Percentiles rank a stretch among this genome's conserved stretches.
These are phyloP conservation scores for Incurvaria masculella DNA, from an alignment of 2,888 invertebrate genomes.

Conservation along the genomic window DNA sequence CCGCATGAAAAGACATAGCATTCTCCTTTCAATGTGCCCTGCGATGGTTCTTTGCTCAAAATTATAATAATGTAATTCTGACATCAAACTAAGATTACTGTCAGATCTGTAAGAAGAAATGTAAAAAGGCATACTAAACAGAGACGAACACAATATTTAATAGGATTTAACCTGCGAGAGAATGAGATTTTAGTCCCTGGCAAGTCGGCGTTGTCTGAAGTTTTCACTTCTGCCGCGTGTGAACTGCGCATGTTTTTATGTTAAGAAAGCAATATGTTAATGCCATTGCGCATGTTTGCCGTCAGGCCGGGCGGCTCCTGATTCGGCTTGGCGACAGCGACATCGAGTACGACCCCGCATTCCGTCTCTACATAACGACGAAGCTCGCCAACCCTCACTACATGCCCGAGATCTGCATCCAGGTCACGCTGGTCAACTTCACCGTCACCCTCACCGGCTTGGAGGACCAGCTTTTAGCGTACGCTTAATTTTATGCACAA, in stretches of 20 bases:
- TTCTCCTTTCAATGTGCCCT: too few species aligned
- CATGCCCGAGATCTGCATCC: constrained; percentile 87
- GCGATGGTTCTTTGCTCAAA: too few species aligned
- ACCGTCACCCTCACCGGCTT: constrained; percentile 86
- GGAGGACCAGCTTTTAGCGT: constrained; percentile 90
- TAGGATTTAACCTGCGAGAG: too few species aligned
- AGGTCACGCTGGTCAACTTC: constrained; percentile 91
- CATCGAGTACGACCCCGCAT: constrained; percentile 85
- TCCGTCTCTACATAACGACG: constrained; percentile 87
- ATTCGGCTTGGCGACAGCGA: constrained; percentile 84
- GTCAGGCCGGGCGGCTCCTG: constrained; percentile 71
- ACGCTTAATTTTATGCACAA: constrained; percentile 49
- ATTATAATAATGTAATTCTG: too few species aligned
- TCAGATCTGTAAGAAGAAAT: too few species aligned
- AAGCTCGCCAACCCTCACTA: constrained; percentile 93
- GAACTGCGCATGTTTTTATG: neutral
- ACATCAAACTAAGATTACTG: too few species aligned
- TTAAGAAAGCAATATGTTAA: neutral
- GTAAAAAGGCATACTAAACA: too few species aligned
- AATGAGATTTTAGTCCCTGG: too few species aligned
- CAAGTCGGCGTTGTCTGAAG: too few species aligned
- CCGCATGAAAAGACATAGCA: too few species aligned
- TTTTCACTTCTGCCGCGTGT: neutral
- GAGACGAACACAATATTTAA: too few species aligned
- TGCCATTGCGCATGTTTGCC: neutral